Evolutionary conservation across 2,888 invertebrate species (phyloP), one percentile per base, ranked within the genome.

Genomic region (Rhagophthalmus giganteus): DNA sequence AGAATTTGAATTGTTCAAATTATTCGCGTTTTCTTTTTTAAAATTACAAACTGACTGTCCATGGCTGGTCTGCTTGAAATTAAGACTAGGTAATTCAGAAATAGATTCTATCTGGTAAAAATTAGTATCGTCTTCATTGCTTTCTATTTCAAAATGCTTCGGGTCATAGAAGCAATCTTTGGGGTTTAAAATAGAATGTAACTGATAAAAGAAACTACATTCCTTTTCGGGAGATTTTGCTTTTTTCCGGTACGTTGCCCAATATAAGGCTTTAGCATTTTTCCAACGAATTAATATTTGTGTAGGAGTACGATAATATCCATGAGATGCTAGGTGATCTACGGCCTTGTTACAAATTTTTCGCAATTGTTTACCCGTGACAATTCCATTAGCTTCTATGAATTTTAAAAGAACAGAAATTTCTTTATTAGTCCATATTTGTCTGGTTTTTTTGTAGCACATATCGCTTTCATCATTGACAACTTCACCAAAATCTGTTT

Each of bases 341-440:
- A 45, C 38, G n/a, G 45, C 51, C 20, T 45, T 51, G 24, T 38
- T 34, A 10, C 34, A 31, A 4, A 51, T 12, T 24, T 45, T 44
- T 14, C 44, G 26, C 11, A 51, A 20, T 25, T 51, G 45, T 25
- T 51, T 51, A 14, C 51, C 51, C 4, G 45, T 39, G 10, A 45
- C 11, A 33, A 51, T 32, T 25, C 33, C 38, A 34, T 51, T 45
- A 14, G 44, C 44, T 51, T 51, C 51, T n/a, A 51, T 51, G 28
- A 51, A 51, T n/a, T 39, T 45, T 30, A 51, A 30, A 7, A 51
- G 16, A 10, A 35, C 35, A 6, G 27, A 13, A 34, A 47, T 37
- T 45, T 55, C 30, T 47, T 53, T 31, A 47, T 39, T 34, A 20
- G 50, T 47, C 55, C 57, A 40, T 48, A 39, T 50, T 47, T 55